Conservation (phyloP, 1,140 invertebrate species). For the Cheumatopsyche charites region DNA sequence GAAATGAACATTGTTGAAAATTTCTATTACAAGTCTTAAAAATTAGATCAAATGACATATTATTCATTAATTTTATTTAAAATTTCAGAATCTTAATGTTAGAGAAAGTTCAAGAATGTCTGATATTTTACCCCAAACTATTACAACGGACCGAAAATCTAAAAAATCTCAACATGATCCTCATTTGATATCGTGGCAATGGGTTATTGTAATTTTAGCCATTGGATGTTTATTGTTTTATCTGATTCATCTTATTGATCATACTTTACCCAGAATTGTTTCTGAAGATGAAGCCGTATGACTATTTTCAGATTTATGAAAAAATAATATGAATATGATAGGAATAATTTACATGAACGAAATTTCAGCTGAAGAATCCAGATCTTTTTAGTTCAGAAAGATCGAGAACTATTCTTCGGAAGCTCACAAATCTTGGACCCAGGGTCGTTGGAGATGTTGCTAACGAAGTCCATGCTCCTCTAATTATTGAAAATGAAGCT, state of each 20-base stretch:
- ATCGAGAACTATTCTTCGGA: conserved; percentile 30
- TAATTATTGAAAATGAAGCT: conserved; percentile 38
- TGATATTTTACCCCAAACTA: too few species aligned
- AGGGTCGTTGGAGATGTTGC: conserved; percentile 37
- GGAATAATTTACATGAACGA: not conserved
- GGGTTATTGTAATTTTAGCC: conserved; percentile 10
- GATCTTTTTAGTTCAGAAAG: conserved; percentile 39
- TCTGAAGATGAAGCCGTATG: not conserved
- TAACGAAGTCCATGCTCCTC: conserved; percentile 37
- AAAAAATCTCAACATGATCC: not conserved
- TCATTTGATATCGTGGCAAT: conserved; percentile 28
- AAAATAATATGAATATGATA: too few species aligned
- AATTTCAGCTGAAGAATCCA: conserved; percentile 16
- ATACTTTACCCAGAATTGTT: conserved; percentile 16
- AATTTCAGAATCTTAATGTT: too few species aligned
- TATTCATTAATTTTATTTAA: too few species aligned
- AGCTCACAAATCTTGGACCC: conserved; percentile 34
- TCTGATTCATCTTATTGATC: conserved; percentile 30
- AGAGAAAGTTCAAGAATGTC: too few species aligned
- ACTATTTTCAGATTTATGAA: too few species aligned
- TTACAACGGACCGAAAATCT: too few species aligned
- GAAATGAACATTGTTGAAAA: too few species aligned
- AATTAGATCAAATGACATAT: too few species aligned
- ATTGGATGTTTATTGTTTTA: conserved; percentile 35
- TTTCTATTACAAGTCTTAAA: too few species aligned